Conservation (phyloP, 2,888 invertebrate genomes). For the Didymodactylos carnosus region DNA sequence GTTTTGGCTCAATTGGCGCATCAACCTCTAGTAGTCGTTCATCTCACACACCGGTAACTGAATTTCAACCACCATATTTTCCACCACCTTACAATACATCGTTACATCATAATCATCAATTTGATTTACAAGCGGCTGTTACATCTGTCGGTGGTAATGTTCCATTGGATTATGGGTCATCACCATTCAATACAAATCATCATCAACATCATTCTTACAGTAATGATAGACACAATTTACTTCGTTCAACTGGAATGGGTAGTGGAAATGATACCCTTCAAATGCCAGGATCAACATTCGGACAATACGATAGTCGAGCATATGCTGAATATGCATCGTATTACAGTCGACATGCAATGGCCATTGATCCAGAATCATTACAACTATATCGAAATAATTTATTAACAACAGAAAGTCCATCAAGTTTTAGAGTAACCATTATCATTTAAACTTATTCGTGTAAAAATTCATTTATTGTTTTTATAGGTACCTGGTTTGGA, state of each 20-base stretch:
- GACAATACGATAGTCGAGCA: no score
- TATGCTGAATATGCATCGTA: constrained; percentile 13
- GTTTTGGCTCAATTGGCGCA: background rate
- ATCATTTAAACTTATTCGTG: background rate
- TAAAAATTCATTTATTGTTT: background rate
- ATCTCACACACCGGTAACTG: background rate
- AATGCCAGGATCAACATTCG: no score
- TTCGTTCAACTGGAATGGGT: background rate
- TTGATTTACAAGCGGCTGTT: no score
- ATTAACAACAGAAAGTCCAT: background rate
- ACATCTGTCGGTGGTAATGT: no score
- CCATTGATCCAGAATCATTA: background rate
- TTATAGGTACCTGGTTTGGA: background rate
- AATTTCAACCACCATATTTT: constrained; percentile 3
- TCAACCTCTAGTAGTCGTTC: background rate
- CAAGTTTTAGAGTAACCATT: background rate
- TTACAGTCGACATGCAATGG: constrained; percentile 2
- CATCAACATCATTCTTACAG: background rate
- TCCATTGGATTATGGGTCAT: no score
- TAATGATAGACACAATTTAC: background rate
- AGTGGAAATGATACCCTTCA: no score
- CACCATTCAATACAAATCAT: background rate
- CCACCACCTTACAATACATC: background rate
- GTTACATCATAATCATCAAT: background rate
- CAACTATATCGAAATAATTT: constrained; percentile 7